These are phyloP conservation scores for Stenodema calcarata DNA, from an alignment of 2,888 invertebrate genomes.

Conservation along the genomic window DNA sequence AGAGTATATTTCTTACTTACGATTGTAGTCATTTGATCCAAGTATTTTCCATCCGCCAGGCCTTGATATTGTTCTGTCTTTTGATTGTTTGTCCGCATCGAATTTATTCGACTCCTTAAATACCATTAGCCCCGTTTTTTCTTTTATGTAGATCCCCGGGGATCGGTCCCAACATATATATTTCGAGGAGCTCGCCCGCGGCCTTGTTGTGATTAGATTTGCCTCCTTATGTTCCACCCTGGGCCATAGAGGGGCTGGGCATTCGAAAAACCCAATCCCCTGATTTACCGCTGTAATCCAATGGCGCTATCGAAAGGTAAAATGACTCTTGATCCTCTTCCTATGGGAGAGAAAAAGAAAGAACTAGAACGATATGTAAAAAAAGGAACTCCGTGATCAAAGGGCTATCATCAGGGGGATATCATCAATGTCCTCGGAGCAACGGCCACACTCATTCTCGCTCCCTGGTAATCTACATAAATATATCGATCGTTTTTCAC, in stretches of 20 bases:
- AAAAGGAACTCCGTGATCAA: not conserved
- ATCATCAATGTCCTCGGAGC: not conserved
- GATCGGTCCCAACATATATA: not conserved
- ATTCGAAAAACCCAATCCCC: not conserved
- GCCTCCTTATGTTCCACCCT: not conserved
- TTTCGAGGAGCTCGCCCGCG: not conserved
- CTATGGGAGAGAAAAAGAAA: not conserved
- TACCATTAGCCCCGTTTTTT: not conserved
- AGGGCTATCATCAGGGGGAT: not conserved
- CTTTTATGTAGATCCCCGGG: not conserved
- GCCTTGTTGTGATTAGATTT: conserved; percentile 2
- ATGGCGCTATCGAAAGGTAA: not conserved
- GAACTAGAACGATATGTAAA: not conserved
- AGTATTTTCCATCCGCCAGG: not conserved
- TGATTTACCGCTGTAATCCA: not conserved
- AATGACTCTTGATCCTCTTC: not conserved
- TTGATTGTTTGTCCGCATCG: not conserved
- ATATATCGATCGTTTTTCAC: not conserved
- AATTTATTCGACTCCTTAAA: not conserved
- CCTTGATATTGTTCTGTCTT: not conserved
- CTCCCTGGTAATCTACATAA: not conserved
- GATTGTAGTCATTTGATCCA: no score
- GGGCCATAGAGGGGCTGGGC: not conserved
- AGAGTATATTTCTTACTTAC: no score
- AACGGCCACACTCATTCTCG: not conserved